These are phyloP conservation scores for Choristoneura fumiferana DNA, from an alignment of 1,140 invertebrate genomes.

Conservation along the genomic window DNA sequence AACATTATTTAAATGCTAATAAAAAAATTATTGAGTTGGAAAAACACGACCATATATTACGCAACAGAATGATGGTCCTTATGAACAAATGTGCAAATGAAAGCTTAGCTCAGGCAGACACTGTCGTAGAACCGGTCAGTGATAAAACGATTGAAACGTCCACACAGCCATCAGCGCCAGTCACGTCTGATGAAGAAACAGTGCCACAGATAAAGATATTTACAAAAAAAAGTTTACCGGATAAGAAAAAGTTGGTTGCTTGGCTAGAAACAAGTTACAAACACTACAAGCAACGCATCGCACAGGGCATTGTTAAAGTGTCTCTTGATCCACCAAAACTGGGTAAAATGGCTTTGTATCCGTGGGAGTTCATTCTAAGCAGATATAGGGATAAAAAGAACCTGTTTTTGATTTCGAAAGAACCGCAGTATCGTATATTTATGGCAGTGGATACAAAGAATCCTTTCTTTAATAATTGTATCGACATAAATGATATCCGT, in stretches of 20 bases:
- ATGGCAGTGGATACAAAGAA: slow-evolving; percentile 50
- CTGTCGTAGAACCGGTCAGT: background rate
- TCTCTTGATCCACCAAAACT: slow-evolving; percentile 50
- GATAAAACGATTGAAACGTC: too few species aligned
- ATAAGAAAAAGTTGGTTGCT: slow-evolving; percentile 45
- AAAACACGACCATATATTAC: slow-evolving; percentile 50
- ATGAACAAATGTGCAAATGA: slow-evolving; percentile 21
- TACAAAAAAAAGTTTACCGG: slow-evolving; percentile 30
- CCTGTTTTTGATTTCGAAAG: slow-evolving; percentile 52
- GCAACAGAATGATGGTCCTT: slow-evolving; percentile 39
- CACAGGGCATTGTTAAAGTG: slow-evolving; percentile 37
- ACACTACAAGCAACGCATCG: slow-evolving; percentile 44
- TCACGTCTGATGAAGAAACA: background rate
- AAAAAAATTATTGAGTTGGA: slow-evolving; percentile 60
- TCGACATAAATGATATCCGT: slow-evolving; percentile 56
- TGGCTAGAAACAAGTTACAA: slow-evolving; percentile 65
- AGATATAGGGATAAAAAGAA: slow-evolving; percentile 64
- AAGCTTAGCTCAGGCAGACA: too few species aligned
- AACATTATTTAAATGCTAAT: slow-evolving; percentile 49
- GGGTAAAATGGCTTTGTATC: slow-evolving; percentile 52
- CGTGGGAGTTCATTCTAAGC: slow-evolving; percentile 63
- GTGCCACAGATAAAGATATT: background rate
- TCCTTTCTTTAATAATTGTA: slow-evolving; percentile 49
- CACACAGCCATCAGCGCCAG: too few species aligned
- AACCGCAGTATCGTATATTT: slow-evolving; percentile 55